Evolutionary conservation across 2,888 invertebrate species (phyloP), one percentile per base, ranked within the genome.

Genomic region (Tetragnatha montana): DNA sequence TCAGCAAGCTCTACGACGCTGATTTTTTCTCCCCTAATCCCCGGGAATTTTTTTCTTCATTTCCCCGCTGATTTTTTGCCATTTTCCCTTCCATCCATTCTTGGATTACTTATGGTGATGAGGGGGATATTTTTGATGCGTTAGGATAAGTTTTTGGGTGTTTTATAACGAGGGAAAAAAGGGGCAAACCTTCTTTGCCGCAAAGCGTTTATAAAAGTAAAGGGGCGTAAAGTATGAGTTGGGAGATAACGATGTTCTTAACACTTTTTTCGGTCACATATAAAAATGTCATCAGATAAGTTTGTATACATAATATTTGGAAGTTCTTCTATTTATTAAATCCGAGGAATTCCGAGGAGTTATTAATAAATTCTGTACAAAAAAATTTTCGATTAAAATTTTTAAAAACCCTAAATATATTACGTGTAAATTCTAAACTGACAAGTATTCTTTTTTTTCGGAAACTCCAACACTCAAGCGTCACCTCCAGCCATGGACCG

Each of bases 21-120:
- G 60, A 79, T 74, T 82, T 84, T 81, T 75, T 76, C 75, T 19
- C 22, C 47, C 22, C 60, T 74, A 82, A 82, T 82, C 82, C 73
- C 73, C 8, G 70, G 70, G 22, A 75, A 84, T 21, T 73, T 82
- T 81, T 82, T 22, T 6, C 22, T 14, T 82, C 74, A 49, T 75
- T 84, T 68, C 49, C 68, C 69, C 51, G 19, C 14, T 49, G 35
- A 35, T 68, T 81, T 47, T 74, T 68, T 50, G 51, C 74, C n/a
- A 22, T 49, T 82, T 79, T 68, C 22, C 35, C 68, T 22, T 79
- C 68, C 50, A 68, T 79, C 35, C 51, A 74, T 82, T 82, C 51
- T 7, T 3, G 74, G 82, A 82, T 82, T 82, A 82, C 82, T 82
- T 82, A 82, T 74, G 74, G 73, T 74, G 82, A 82, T 82, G 82